Conservation (phyloP, 2,797 vertebrate species). For the Enteromius viviparus region DNA sequence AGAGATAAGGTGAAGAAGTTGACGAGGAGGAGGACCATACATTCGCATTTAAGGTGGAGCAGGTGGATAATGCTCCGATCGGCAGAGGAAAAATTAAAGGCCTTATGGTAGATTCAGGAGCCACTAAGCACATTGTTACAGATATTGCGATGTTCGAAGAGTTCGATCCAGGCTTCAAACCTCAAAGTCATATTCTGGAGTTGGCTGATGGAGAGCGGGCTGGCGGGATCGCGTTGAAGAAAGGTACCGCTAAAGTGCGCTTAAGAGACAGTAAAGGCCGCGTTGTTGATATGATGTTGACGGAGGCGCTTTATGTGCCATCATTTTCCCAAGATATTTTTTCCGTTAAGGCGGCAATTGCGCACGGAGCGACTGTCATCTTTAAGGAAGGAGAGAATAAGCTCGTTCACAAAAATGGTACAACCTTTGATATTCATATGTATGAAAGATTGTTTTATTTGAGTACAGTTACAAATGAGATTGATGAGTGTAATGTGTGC, state of each 20-base stretch:
- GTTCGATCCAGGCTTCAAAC: neutral
- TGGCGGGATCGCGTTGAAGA: neutral
- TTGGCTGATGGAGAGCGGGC: neutral
- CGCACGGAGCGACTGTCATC: neutral
- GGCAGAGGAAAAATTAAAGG: neutral
- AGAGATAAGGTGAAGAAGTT: too few species aligned
- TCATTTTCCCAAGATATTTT: neutral
- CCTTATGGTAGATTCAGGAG: neutral
- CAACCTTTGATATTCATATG: constrained; percentile 1
- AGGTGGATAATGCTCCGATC: too few species aligned
- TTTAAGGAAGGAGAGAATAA: neutral
- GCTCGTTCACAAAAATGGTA: neutral
- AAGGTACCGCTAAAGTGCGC: neutral
- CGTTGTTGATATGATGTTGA: neutral
- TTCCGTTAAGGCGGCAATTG: neutral
- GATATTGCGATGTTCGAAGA: neutral
- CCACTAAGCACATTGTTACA: neutral
- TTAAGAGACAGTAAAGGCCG: neutral
- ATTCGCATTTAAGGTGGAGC: too few species aligned
- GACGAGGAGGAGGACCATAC: too few species aligned
- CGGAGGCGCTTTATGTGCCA: neutral
- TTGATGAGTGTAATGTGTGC: too few species aligned
- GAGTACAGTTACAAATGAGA: too few species aligned
- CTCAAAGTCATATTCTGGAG: neutral
- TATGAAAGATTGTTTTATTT: too few species aligned